These are phyloP conservation scores for Pseudoatta argentina DNA, from an alignment of 1,140 invertebrate genomes.

Conservation along the genomic window DNA sequence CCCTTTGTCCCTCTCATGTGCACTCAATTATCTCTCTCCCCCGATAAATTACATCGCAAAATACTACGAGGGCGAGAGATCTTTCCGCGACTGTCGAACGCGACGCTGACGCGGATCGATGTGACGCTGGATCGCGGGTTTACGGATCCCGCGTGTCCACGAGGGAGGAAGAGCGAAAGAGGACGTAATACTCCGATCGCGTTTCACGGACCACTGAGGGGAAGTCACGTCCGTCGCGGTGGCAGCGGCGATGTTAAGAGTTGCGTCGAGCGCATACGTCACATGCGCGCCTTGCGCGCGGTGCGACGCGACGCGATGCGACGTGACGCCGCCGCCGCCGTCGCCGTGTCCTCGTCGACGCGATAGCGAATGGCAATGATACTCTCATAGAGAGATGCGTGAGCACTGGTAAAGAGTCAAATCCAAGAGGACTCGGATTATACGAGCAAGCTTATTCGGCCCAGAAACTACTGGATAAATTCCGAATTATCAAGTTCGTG, in stretches of 20 bases:
- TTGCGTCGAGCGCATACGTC: slow-evolving; percentile 73
- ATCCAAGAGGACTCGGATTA: slow-evolving; percentile 18
- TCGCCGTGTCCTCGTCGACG: slow-evolving; percentile 30
- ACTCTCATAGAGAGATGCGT: not conserved
- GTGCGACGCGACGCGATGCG: not conserved
- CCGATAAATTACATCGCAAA: slow-evolving; percentile 30
- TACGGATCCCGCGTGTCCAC: slow-evolving; percentile 40
- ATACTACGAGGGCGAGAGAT: slow-evolving; percentile 5
- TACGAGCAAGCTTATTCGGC: not conserved
- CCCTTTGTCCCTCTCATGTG: not conserved
- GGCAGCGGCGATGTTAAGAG: slow-evolving; percentile 55
- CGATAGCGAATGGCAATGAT: slow-evolving; percentile 28
- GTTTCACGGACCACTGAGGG: slow-evolving; percentile 81
- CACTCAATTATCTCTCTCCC: not conserved
- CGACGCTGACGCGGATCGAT: slow-evolving; percentile 25
- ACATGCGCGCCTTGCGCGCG: slow-evolving; percentile 76
- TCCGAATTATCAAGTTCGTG: not conserved
- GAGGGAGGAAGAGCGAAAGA: slow-evolving; percentile 38
- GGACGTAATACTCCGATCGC: slow-evolving; percentile 75
- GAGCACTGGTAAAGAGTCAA: slow-evolving; percentile 14
- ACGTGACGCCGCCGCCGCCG: too few relatives aligned
- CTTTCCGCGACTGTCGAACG: slow-evolving; percentile 19
- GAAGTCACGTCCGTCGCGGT: slow-evolving; percentile 70
- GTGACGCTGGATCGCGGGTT: slow-evolving; percentile 32
- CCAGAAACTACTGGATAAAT: slow-evolving; percentile 14